phyloP scores from a whole-genome alignment of 2,113 vertebrate genomes.

The Rynchops niger region DNA sequence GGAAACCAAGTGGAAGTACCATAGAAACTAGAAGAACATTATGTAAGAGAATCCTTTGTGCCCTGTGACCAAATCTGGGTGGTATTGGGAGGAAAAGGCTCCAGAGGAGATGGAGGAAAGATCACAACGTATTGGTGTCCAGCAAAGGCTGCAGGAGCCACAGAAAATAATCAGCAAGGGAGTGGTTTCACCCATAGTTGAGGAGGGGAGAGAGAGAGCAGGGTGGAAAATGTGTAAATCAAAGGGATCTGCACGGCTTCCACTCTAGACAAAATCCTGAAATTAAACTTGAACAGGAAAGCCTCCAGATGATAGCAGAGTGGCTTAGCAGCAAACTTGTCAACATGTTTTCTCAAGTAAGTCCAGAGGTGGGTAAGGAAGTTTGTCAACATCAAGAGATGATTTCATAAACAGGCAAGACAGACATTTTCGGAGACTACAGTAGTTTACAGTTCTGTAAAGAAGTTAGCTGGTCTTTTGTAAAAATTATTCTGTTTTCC shows the following conservation, averaged over 20 bases:
- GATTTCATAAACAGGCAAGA: background rate
- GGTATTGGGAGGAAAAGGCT: background rate
- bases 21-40: constrained; percentile 29
- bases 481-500: background rate
- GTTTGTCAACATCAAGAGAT: background rate
- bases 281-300: background rate
- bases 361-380: background rate
- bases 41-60: background rate
- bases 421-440: background rate
- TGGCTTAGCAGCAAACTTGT: background rate
- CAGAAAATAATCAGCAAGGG: background rate
- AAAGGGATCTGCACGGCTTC: background rate
- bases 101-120: background rate
- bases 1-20: constrained; percentile 9
- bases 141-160: background rate
- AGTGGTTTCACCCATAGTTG: background rate
- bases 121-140: background rate
- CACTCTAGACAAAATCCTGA: background rate
- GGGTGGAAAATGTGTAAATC: background rate
- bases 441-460: background rate
- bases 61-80: background rate
- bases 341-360: background rate
- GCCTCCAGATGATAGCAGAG: background rate
- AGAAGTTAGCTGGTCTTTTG: background rate
- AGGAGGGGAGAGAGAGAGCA: background rate